Base-by-base conservation (phyloP, 1,140 invertebrate genomes). In the Drosophila subobscura region DNA sequence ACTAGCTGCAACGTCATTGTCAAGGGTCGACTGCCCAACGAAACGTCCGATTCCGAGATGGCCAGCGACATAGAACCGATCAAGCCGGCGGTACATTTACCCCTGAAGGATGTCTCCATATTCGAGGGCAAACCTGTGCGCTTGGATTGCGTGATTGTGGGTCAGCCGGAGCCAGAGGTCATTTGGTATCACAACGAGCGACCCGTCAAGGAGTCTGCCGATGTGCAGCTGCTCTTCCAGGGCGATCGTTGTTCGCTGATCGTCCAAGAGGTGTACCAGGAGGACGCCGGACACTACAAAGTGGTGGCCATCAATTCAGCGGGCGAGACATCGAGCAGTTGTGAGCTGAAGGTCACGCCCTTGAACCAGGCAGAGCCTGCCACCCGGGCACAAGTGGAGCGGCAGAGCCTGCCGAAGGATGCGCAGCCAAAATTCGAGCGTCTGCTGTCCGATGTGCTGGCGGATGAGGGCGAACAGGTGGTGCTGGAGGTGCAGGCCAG, bases 131-230 rank as follows among this genome's bases (percentile, higher is more conserved):
- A 93, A 5, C 93, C 93, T 22, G 94, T 95, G 4, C 92, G 94
- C 45, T 91, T 98, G 53, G 96, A 96, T 77, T 97, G 96, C 86
- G 93, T 97, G 45, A 97, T 98, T 77, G 93, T 96, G 52, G 96
- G 96, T 1, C 95, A 96, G 83, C 97, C 97, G 1, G 96, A 96
- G 91, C 97, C 96, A 0, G 96, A 96, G 92, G 96, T 97, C 0
- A 97, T 96, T 78, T 97, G 96, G 96, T 96, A 97, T 76, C 97
- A 97, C 77, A 94, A 97, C 79, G 95, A 95, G 58, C 92, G 94
- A 44, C 96, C 97, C 10, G 94, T 98, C 1, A 96, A 97, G 90
- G 96, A 97, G 91, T 97, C 96, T 1, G 93, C 94, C 23, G 96
- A 98, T 61, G 89, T 90, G 94, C 95, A 96, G 77, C 86, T 96